A percentile compares a stretch with the other conserved stretches of the same genome.
Conservation (phyloP, 2,888 invertebrate genomes). For the Agonopterix alstromeriana region DNA sequence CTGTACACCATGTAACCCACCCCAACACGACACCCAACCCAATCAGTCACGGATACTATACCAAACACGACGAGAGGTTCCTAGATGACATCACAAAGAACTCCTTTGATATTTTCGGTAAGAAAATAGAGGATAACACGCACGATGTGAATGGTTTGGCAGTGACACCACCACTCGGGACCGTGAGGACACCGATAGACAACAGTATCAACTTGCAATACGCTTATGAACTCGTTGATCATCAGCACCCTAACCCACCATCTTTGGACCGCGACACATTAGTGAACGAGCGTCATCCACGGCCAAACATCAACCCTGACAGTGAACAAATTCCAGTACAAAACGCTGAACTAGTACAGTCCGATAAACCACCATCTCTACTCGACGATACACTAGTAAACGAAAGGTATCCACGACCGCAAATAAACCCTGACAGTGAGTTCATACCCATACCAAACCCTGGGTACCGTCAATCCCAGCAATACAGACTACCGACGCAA, state of each 20-base stretch:
- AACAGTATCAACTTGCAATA: constrained; percentile 75
- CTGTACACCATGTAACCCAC: constrained; percentile 39
- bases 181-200: constrained; percentile 64
- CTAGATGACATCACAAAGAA: constrained; percentile 85
- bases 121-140: constrained; percentile 76
- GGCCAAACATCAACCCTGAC: constrained; percentile 82
- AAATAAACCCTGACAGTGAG: constrained; percentile 84
- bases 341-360: constrained; percentile 46
- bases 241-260: constrained; percentile 50
- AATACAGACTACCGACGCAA: constrained; percentile 41
- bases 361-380: constrained; percentile 61
- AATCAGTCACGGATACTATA: constrained; percentile 79
- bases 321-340: constrained; percentile 72
- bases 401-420: constrained; percentile 81
- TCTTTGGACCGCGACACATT: constrained; percentile 81
- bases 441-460: constrained; percentile 69
- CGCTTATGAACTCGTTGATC: constrained; percentile 62
- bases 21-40: constrained; percentile 74
- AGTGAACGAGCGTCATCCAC: constrained; percentile 82
- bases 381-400: constrained; percentile 83
- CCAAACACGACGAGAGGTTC: constrained; percentile 80
- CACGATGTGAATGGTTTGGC: constrained; percentile 64
- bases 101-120: constrained; percentile 85
- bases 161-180: constrained; percentile 63
- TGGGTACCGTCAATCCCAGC: constrained; percentile 48